These are phyloP conservation scores for Caenorhabditis angaria DNA, from an alignment of 2,888 invertebrate genomes.

Conservation along the genomic window DNA sequence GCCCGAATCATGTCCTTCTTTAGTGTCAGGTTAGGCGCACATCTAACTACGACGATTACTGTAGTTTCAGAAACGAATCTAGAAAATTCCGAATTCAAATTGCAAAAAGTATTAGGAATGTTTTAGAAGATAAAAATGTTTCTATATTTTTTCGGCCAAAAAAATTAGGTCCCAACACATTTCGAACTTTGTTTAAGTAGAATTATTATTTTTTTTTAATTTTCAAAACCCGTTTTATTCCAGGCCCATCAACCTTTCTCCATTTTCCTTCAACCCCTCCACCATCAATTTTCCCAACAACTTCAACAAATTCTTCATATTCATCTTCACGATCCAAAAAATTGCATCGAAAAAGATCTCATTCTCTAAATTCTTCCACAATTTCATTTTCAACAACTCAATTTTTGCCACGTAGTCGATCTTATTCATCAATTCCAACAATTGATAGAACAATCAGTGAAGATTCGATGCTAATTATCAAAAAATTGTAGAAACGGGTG, in stretches of 20 bases:
- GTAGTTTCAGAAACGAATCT: background rate
- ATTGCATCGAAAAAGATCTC: background rate
- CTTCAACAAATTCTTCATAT: constrained; percentile 10
- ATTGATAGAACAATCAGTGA: constrained; percentile 58
- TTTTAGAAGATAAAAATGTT: background rate
- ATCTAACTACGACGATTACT: background rate
- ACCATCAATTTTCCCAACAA: constrained; percentile 14
- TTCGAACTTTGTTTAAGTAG: background rate
- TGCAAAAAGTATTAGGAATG: background rate
- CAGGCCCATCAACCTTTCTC: constrained; percentile 39
- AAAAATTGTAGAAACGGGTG: constrained; percentile 13
- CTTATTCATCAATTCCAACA: constrained; percentile 49
- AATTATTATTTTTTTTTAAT: too few species aligned
- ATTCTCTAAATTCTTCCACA: constrained; percentile 25
- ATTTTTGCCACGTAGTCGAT: constrained; percentile 21
- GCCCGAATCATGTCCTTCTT: constrained; percentile 19
- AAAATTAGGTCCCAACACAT: background rate
- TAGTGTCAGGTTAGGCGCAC: constrained; percentile 25
- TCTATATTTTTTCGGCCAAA: too few species aligned
- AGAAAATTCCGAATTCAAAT: background rate
- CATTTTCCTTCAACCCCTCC: constrained; percentile 32
- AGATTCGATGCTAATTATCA: constrained; percentile 46
- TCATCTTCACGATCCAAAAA: background rate
- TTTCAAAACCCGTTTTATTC: background rate
- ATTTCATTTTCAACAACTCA: constrained; percentile 2